phyloP scores from a whole-genome alignment of 2,797 vertebrate genomes.

The Dipus sagitta region DNA sequence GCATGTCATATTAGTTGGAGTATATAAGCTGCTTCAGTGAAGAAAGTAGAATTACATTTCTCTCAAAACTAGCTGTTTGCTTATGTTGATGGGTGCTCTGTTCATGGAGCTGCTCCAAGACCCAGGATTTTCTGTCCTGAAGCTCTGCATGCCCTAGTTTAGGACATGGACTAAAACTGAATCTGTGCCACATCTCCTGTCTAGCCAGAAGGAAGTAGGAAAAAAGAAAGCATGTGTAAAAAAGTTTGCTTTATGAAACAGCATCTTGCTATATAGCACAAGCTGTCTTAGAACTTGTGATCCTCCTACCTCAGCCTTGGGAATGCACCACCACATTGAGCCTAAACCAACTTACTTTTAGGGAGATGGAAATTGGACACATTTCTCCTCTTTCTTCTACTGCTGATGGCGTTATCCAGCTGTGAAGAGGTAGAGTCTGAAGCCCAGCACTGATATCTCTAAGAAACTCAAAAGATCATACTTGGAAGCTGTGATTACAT shows the following conservation, averaged over 20 bases:
- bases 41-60: conserved; percentile 4
- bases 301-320: not conserved
- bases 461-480: not conserved
- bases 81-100: not conserved
- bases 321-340: not conserved
- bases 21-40: not conserved
- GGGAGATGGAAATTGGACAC: not conserved
- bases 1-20: not conserved
- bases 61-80: not conserved
- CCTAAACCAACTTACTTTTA: not conserved
- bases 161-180: not conserved
- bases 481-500: not conserved
- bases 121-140: not conserved
- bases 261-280: not conserved
- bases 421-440: not conserved
- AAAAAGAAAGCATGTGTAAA: not conserved
- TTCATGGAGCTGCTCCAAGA: not conserved
- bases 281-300: not conserved
- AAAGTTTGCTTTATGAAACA: not conserved
- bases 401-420: not conserved
- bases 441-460: not conserved
- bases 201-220: not conserved
- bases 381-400: not conserved
- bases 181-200: not conserved
- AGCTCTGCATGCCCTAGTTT: not conserved